These are phyloP conservation scores for Augochlora pura DNA, from an alignment of 1,140 invertebrate species.

Conservation along the genomic window DNA sequence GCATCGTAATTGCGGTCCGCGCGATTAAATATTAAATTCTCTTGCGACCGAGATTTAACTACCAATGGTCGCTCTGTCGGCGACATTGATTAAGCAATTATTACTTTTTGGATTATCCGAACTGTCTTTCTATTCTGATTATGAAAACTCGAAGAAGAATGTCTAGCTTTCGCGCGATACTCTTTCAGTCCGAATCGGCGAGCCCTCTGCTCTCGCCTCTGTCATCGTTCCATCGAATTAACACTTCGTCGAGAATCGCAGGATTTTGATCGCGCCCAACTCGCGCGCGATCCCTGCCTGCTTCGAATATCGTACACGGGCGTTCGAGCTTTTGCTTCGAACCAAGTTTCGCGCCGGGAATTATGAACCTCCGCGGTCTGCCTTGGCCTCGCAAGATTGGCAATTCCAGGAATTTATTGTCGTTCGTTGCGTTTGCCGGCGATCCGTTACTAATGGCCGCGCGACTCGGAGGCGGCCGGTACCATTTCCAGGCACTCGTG, in stretches of 20 bases:
- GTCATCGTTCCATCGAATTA: constrained; percentile 23
- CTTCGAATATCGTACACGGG: neutral
- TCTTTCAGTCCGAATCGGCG: neutral
- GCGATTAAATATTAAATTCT: no score
- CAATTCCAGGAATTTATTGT: constrained; percentile 4
- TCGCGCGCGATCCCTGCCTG: neutral
- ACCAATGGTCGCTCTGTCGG: no score
- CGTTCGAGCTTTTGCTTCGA: neutral
- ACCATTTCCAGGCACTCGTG: neutral
- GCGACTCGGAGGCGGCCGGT: neutral
- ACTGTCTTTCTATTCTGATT: no score
- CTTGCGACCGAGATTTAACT: no score
- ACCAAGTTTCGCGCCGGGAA: neutral
- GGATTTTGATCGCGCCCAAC: constrained; percentile 2
- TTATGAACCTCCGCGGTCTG: neutral
- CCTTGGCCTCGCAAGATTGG: neutral
- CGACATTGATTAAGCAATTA: no score
- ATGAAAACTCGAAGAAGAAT: no score
- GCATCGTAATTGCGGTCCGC: no score
- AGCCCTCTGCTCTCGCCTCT: neutral
- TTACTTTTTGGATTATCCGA: no score
- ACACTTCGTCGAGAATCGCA: constrained; percentile 1
- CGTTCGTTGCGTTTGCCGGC: neutral
- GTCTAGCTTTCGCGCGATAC: no score
- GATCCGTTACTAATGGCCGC: neutral